Evolutionary conservation across 2,888 invertebrate species (phyloP), one percentile per base, ranked within the genome.

Genomic region (Plagodis pulveraria): DNA sequence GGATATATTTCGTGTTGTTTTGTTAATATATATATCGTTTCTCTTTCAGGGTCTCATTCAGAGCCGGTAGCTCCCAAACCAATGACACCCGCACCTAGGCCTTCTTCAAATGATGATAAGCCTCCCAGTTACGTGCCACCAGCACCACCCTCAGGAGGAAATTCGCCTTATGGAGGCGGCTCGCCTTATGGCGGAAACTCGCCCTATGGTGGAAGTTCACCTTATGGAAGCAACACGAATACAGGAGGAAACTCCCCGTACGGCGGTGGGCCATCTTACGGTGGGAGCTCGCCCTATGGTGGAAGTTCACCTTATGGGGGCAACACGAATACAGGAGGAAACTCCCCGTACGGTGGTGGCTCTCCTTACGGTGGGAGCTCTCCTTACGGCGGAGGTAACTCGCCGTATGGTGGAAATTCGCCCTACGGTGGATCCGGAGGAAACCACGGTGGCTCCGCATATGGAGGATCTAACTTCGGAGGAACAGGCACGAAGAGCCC

Each of bases 41-140:
- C n/a, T n/a, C n/a, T 84, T 87, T 36, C 79, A 92, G 93, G 92
- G 32, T 84, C 89, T 6, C 83, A 93, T 62, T 70, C 89, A 4
- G 86, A 85, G 56, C 91, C 92, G 35, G 73, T 80, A 1, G 75
- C 78, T 52, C 87, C 89, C 5, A 83, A 74, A 43, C 80, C 81
- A 1, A 62, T 75, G 12, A 73, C 81, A 22, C 83, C 85, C 0
- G 82, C 77, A 50, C 89, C 87, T 8, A 84, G 80, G 58, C 64
- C 81, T 10, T 86, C 89, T 5, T 67, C 83, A 7, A 72, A 74
- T 38, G 76, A 82, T 52, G 90, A 92, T 55, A 78, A 83, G 2
- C 71, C 82, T 1, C 93, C 93, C 5, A 84, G 80, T 67, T 92
- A 93, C 72, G 84, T 89, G 7, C 86, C 92, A n/a, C 93, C 92